Base-by-base conservation (phyloP, 2,888 invertebrate species). In the Synergus itoensis region DNA sequence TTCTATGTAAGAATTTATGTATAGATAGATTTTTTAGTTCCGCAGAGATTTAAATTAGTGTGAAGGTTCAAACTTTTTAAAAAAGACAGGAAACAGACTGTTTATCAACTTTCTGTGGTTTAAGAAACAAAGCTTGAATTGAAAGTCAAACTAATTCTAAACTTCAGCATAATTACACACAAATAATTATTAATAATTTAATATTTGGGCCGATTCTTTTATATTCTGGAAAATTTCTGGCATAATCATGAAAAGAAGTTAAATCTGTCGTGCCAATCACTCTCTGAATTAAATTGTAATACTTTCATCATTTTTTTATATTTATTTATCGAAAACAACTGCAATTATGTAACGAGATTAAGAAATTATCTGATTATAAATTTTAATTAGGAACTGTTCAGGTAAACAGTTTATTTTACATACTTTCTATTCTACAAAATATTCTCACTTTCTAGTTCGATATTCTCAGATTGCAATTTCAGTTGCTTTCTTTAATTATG, bases 361-460 rank as follows among this genome's bases (percentile, higher is more conserved):
- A 73, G 40, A 81, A 48, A 67, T 76, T 40, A 80, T 43, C 16
- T 79, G 77, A 79, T 79, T 43, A 73, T 60, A 75, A 78, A 21
- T 40, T 76, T 18, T n/a, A 14, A n/a, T 36, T 48, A 12, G 5
- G 16, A 48, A 48, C 4, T 48, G 45, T 14, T 14, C 5, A 16
- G 18, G n/a, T 9, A 18, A 57, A 57, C 57, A 1, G 18, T 57
- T 57, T 57, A 57, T 9, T 57, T 18, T 18, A 28, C 28, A 28
- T 28, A 1, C n/a, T 57, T 57, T 62, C 57, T 21, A 14, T 1
- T 28, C 12, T 62, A 28, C 4, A 21, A 28, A 62, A 28, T 21
- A 62, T 62, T 62, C 62, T 21, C 21, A 7, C 18, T 62, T 62
- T 12, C 14, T 62, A 62, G 4, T 62, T 62, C 14, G 21, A 21